Percentiles rank a stretch among this genome's conserved stretches.
phyloP scores from a whole-genome alignment of 1,140 invertebrate genomes.

The Grapholita molesta region DNA sequence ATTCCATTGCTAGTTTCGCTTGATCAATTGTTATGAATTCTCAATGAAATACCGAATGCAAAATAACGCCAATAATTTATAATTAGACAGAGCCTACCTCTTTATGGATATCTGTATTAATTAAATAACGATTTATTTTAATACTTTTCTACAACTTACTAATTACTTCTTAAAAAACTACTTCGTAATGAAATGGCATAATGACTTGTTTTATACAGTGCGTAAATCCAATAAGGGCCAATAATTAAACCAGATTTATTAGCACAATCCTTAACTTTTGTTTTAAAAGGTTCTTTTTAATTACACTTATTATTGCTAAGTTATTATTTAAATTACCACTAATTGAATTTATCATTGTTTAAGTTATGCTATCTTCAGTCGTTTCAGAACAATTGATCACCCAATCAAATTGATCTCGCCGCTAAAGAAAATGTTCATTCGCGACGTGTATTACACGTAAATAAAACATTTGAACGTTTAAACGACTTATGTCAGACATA shows the following conservation, averaged over 20 bases:
- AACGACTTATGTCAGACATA: constrained; percentile 1
- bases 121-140: neutral
- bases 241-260: too few species aligned
- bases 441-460: neutral
- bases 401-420: neutral
- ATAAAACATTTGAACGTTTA: neutral
- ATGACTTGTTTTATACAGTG: too few species aligned
- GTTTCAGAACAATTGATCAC: too few species aligned
- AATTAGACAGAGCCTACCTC: neutral
- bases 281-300: too few species aligned
- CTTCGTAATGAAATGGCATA: too few species aligned
- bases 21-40: neutral
- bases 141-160: neutral
- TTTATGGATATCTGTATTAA: neutral
- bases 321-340: too few species aligned
- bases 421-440: neutral
- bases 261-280: too few species aligned
- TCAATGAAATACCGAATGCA: neutral
- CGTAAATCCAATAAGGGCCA: too few species aligned
- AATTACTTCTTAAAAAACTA: neutral
- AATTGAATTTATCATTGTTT: neutral
- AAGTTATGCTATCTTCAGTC: neutral
- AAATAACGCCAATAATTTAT: neutral
- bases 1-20: neutral
- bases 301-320: too few species aligned